Base-by-base conservation (phyloP, 2,888 invertebrate genomes). In the Ashinkailepas kermadecensis region DNA sequence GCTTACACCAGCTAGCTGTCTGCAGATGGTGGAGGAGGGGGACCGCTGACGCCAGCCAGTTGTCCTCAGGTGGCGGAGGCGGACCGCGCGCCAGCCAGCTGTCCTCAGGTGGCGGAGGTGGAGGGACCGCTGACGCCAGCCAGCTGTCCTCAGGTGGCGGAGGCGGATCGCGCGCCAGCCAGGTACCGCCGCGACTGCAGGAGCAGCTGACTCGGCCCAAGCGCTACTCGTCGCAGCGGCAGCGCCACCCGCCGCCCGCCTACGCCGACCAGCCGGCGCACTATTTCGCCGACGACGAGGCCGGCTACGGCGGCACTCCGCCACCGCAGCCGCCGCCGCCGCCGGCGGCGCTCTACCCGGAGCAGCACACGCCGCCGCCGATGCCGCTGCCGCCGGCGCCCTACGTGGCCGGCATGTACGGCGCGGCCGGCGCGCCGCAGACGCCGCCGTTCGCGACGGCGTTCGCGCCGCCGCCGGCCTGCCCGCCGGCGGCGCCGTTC, bases 191-290 rank as follows among this genome's bases (percentile, higher is more conserved):
- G 10, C 84, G 86, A 65, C 83, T 86, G 80, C 85, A 85, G 79
- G 84, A 85, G 67, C 83, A 84, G 81, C 87, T 87, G 62, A 88
- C 87, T 82, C 88, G 91, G 84, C 90, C 92, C 13, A 92, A 92
- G 85, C 89, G 92, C 56, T 93, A 93, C 86, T 93, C 92, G 7
- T 91, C 91, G 82, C 89, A 92, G 85, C 88, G 92, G 82, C 91
- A 91, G 86, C 87, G 91, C 81, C 88, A 21, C 13, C 3, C 57
- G 12, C 57, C n/a, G 23, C 89, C 78, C 84, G 85, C 56, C 86
- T 86, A n/a, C 85, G 84, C 74, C 82, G 82, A 57, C 79, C 81
- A 18, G 80, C 81, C 62, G 83, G 82, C 15, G 82, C 83, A 59
- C 81, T 81, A 81, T 78, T 81, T 12, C 83, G 25, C 65, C 10